Evolutionary conservation across 2,797 vertebrate species (phyloP), one percentile per base, ranked within the genome.

Genomic region (Bryconaethiops microstoma): DNA sequence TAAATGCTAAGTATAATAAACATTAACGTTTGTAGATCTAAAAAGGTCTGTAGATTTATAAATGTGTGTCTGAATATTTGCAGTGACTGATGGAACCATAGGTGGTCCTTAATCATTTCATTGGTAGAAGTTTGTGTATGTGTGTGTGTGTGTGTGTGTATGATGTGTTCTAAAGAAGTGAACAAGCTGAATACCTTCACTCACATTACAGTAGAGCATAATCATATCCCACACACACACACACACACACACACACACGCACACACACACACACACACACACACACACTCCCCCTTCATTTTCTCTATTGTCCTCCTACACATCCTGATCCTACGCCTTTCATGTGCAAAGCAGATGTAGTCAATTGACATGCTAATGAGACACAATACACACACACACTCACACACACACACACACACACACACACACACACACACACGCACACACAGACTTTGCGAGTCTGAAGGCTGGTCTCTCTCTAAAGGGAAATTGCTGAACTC

Each of bases 351-450:
- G 90, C 93, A 96, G 95, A 95, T 95, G 93, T 92, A 94, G 92
- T 93, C 94, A 93, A 95, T 93, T 94, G 94, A 95, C 94, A 95
- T 95, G 94, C 93, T 96, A 96, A 96, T 95, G 95, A 95, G 94
- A 94, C 92, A 83, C 73, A 92, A 83, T 75, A 29, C 60, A 62
- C 79, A 84, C 59, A 60, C 57, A 77, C 74, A 62, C 52, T 55
- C 76, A 84, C 74, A 81, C 45, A 86, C 79, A 76, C 50, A 42
- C 67, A 80, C 69, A 85, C 21, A 55, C 55, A 86, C 52, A 83
- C 52, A 65, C 72, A 76, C 65, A 75, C 1, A 50, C 62, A 59
- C 67, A 48, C 16, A 40, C 40, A 42, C 40, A 42, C 40, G 8
- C 40, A 42, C 57, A 73, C 45, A 23, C 4, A 39, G 1, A 23